Evolutionary conservation across 2,888 invertebrate genomes (phyloP).

Genomic region (Julus scandinavius): DNA sequence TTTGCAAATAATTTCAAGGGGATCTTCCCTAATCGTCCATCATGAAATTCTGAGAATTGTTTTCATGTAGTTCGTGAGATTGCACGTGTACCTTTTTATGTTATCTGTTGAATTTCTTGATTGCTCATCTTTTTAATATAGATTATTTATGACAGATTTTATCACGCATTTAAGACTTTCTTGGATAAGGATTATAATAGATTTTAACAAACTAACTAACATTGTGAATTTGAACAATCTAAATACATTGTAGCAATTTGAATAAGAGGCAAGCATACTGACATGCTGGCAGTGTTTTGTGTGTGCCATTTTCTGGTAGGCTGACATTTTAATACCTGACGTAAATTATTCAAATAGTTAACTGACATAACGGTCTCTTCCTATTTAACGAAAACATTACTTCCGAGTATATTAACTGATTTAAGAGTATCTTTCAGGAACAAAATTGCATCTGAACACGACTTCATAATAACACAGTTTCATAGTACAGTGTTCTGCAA

Average conservation of each 20-base stretch:
- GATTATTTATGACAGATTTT: too few species aligned
- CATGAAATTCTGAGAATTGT: too few species aligned
- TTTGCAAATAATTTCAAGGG: too few species aligned
- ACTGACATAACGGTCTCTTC: neutral
- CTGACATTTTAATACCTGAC: neutral
- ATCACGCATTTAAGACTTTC: too few species aligned
- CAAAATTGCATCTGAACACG: slow-evolving; percentile 65
- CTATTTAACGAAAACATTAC: neutral
- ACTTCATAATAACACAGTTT: slow-evolving; percentile 89
- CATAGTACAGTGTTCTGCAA: slow-evolving; percentile 90
- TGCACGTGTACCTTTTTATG: too few species aligned
- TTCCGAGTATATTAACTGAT: neutral
- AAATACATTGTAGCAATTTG: neutral
- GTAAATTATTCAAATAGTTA: neutral
- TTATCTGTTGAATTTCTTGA: too few species aligned
- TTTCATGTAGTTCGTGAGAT: too few species aligned
- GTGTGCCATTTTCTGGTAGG: neutral
- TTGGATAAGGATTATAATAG: neutral
- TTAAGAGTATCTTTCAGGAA: neutral
- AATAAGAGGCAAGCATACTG: neutral
- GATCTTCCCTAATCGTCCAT: too few species aligned
- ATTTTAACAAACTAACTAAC: neutral
- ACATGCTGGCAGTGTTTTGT: neutral
- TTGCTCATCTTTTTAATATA: too few species aligned
- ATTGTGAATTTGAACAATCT: neutral